Base-by-base conservation (phyloP, 2,113 vertebrate species). In the Tringa solitaria region DNA sequence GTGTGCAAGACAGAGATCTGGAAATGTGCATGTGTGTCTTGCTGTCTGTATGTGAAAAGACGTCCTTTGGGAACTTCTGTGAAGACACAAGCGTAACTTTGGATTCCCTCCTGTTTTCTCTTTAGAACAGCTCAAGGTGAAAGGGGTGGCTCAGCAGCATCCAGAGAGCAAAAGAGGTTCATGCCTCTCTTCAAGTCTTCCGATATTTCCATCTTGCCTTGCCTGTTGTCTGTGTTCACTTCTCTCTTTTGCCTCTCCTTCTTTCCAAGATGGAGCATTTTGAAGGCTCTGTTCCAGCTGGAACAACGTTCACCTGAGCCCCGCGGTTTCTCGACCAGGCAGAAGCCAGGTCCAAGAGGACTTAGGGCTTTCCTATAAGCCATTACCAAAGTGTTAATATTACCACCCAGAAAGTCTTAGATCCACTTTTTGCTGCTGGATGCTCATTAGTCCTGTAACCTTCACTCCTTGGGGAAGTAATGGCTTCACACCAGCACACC, bases 361-460 rank as follows among this genome's bases (percentile, higher is more conserved):
- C 87, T 94, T 59, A 85, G 67, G 78, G 92, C 81, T 96, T 96
- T 96, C 91, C 95, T 91, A 84, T 96, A 67, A 96, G 91, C 84
- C 91, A 83, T 96, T 96, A 95, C 70, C 43, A 73, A 93, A 89
- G 96, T 70, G 91, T 89, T 93, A 96, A 95, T 96, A 95, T 95
- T 96, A 87, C 96, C 96, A 97, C 96, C 96, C 94, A 96, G 95
- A 96, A 97, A 72, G 84, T 92, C 84, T 91, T 21, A 93, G 86
- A 87, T 87, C 84, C 6, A 2, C 5, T 30, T 67, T 95, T 84
- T 95, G 89, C 74, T 92, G 87, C 91, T 87, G 81, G 61, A 95
- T 84, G 67, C 84, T 95, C 12, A 0, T 92, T 93, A 91, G 63
- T 67, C 67, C 78, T 80, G 61, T 81, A 96, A 70, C 81, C 32